Evolutionary conservation across 2,113 vertebrate species (phyloP), one percentile per base, ranked within the genome.

Genomic region (Hypocryptadius cinnamomeus): DNA sequence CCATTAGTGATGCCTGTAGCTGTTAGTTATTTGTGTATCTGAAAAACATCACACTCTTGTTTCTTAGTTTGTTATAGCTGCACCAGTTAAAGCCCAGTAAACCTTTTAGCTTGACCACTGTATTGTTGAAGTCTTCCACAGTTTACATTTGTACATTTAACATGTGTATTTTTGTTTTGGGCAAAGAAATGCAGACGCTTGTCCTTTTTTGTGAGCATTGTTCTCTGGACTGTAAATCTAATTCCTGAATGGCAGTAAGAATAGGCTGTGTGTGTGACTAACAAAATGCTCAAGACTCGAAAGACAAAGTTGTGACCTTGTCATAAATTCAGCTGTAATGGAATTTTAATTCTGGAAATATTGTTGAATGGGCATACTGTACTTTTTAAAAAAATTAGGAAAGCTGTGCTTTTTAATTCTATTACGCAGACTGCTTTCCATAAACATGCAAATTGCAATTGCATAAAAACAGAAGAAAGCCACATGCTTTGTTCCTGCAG

Each of bases 361-460:
- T 5, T 60, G 60, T 86, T 81, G 73, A 68, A 51, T 83, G 65
- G 23, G 47, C 64, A 39, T 47, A 44, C n/a, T 66, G 72, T 73
- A 50, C 47, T 79, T 60, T 25, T n/a, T 0, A 69, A 86, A 73
- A 37, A 92, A 80, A 89, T 89, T 74, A 69, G 59, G 74, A 79
- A 85, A 87, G 68, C 20, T 9, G 39, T 86, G 27, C 5, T 59
- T 71, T 95, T 76, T 5, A 57, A 35, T 76, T 65, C 56, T 92
- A 0, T 94, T 85, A 51, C 47, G 27, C 37, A 59, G 59, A 31
- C 42, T 69, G 63, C 79, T 77, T 83, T 85, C 87, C 28, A 65
- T 79, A 87, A 93, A 89, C 79, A 83, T 61, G 50, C 25, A 65
- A 79, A 65, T 83, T 87, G 28, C 37, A 85, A 39, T 81, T 80